Evolutionary conservation across 92 coral and sea anemone species (phyloP).

Genomic region (Micromussa lordhowensis): DNA sequence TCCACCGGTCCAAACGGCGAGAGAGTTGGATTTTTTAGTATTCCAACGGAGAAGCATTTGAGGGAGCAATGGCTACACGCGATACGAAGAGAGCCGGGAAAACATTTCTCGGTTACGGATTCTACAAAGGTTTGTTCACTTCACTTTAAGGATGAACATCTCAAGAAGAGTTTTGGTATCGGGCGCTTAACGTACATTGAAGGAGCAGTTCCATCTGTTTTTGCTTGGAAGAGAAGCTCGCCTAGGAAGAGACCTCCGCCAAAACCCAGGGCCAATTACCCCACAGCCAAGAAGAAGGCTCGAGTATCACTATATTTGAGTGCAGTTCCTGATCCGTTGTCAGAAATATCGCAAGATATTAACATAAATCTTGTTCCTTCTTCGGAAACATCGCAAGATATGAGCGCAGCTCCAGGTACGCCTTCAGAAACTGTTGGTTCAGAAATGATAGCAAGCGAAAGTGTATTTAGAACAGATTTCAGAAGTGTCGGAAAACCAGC

Average conservation of each 20-base stretch:
- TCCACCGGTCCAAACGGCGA: background rate
- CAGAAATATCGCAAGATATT: too few relatives aligned
- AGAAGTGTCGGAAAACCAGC: background rate
- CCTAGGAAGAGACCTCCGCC: conserved; percentile 36
- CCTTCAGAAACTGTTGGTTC: background rate
- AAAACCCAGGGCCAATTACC: background rate
- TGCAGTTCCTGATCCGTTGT: background rate
- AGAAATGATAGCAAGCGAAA: background rate
- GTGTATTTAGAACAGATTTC: too few relatives aligned
- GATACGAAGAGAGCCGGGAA: conserved; percentile 9
- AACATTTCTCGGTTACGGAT: conserved; percentile 37
- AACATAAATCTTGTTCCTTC: too few relatives aligned
- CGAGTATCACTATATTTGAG: background rate
- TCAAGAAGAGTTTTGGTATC: too few relatives aligned
- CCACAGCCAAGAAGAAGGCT: background rate
- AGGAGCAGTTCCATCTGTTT: too few relatives aligned
- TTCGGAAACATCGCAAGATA: too few relatives aligned
- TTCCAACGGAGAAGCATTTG: too few relatives aligned
- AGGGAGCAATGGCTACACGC: too few relatives aligned
- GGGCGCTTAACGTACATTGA: too few relatives aligned
- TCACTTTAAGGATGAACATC: too few relatives aligned
- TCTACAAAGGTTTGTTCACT: conserved; percentile 12
- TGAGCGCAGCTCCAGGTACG: too few relatives aligned
- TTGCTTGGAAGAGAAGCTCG: conserved; percentile 28
- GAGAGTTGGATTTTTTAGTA: too few relatives aligned